Evolutionary conservation across 2,797 vertebrate species (phyloP), one percentile per base, ranked within the genome.

Genomic region (Rhyacichthys aspro): DNA sequence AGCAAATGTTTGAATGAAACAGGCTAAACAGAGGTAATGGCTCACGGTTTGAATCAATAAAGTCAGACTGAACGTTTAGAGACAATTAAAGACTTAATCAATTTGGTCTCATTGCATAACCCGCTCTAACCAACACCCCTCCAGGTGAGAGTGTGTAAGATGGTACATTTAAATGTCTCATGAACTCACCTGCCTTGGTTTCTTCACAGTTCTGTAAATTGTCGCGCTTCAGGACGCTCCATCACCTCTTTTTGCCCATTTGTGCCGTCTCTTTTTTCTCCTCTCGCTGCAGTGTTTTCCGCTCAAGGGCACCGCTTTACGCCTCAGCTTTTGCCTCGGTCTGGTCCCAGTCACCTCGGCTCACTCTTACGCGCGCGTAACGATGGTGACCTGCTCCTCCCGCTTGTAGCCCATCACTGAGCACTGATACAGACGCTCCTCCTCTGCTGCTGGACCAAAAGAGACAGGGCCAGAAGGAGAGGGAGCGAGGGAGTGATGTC

Each of bases 181-280:
- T 43, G 11, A 9, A 63, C 81, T 85, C 75, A 88, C 87, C 86
- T 86, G 81, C 41, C 76, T 44, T 48, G 32, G 32, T 15, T 49
- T 49, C n/a, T 53, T 16, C 63, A 69, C 52, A 58, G 52, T 52
- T 81, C 46, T 69, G 63, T 84, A 73, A 77, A 76, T 67, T n/a
- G 75, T 57, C 42, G 63, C 75, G 45, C 81, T 67, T 62, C 72
- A 23, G 59, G 58, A 7, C 52, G 62, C 76, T 59, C 76, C 87
- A 79, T 83, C 79, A 72, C 59, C 74, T 81, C 62, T 16, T 61
- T 28, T 33, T 42, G 48, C 16, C 67, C 82, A 82, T 84, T 53
- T 62, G 61, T 36, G 52, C 3, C 14, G 11, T 45, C 36, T 1
- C 14, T 1, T 12, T 9, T 34, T 43, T n/a, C 34, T 42, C 46